These are phyloP conservation scores for Stegastes partitus DNA, from an alignment of 2,113 vertebrate species.

Conservation along the genomic window DNA sequence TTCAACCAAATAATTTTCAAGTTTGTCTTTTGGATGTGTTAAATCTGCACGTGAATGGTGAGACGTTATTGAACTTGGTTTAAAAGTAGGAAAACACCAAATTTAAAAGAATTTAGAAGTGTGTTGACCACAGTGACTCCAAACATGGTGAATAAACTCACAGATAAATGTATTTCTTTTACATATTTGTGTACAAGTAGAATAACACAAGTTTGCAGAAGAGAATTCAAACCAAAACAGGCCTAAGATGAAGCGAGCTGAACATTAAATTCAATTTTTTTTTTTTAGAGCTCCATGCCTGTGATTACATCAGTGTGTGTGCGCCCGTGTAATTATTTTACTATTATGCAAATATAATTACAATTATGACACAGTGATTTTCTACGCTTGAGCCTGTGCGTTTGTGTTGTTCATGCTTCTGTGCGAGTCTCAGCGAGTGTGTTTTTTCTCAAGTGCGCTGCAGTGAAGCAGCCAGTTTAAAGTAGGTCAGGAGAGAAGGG, in stretches of 20 bases:
- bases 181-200: background rate
- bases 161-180: too few relatives aligned
- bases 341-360: background rate
- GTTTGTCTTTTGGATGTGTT: background rate
- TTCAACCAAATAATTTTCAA: background rate
- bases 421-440: constrained; percentile 3
- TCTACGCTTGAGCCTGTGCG: background rate
- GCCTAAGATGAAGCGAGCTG: background rate
- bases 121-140: too few relatives aligned
- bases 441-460: constrained; percentile 16
- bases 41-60: background rate
- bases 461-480: constrained; percentile 75
- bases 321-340: background rate
- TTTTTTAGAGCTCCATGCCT: background rate
- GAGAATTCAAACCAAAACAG: background rate
- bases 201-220: background rate
- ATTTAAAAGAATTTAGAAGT: too few relatives aligned
- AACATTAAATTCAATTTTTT: constrained; percentile 8
- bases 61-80: too few relatives aligned
- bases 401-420: background rate
- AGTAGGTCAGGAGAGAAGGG: constrained; percentile 90
- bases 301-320: background rate
- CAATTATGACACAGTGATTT: background rate
- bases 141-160: too few relatives aligned
- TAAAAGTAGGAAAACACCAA: background rate